Evolutionary conservation across 2,888 invertebrate species (phyloP).

Genomic region (Tinea pellionella): DNA sequence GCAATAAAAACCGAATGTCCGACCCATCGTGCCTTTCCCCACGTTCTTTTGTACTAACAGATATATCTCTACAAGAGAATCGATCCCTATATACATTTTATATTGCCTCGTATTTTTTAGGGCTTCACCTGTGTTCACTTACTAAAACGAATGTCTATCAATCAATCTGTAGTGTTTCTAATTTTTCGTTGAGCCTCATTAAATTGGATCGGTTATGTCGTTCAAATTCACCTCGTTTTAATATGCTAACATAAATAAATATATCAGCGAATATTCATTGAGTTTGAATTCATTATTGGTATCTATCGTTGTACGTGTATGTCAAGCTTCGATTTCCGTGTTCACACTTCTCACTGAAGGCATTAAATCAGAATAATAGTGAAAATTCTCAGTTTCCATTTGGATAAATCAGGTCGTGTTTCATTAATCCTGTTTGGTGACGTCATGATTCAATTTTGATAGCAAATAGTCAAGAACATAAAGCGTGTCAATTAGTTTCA

Average conservation of each 20-base stretch:
- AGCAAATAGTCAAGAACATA: neutral
- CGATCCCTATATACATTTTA: neutral
- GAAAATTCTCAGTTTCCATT: neutral
- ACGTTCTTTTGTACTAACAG: slow-evolving; percentile 9
- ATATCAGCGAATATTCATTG: neutral
- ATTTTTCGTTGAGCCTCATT: neutral
- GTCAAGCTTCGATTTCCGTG: neutral
- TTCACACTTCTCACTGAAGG: neutral
- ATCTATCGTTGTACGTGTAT: neutral
- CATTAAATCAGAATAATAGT: neutral
- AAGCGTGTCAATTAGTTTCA: neutral
- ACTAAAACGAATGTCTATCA: neutral
- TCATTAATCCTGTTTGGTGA: neutral
- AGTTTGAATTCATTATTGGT: neutral
- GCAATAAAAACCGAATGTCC: slow-evolving; percentile 30
- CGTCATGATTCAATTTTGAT: neutral
- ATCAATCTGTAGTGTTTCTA: neutral
- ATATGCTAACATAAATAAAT: too few species aligned
- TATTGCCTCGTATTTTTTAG: neutral
- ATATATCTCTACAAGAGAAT: neutral
- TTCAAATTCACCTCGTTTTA: too few species aligned
- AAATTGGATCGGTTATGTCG: neutral
- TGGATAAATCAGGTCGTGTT: neutral
- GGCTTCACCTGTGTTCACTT: neutral
- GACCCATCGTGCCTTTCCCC: slow-evolving; percentile 8